Conservation (phyloP, 2,113 vertebrate species). For the Glaucidium brasilianum region DNA sequence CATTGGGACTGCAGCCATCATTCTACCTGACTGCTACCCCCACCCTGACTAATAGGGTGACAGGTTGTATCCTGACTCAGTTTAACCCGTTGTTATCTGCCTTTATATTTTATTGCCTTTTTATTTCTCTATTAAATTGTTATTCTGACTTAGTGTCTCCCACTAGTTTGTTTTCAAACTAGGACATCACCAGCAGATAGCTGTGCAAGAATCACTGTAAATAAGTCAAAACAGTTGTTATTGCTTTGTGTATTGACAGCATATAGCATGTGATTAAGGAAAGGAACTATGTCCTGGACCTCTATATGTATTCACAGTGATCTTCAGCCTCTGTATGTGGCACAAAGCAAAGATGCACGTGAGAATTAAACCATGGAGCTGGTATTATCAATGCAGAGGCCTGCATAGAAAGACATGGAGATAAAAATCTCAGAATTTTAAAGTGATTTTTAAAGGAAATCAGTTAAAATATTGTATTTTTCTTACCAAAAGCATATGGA, state of each 20-base stretch:
- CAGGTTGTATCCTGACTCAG: no score
- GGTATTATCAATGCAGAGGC: not conserved
- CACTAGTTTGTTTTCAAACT: no score
- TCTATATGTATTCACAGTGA: not conserved
- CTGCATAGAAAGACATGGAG: not conserved
- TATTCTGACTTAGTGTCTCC: no score
- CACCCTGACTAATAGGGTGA: no score
- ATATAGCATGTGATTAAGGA: not conserved
- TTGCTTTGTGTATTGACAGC: not conserved
- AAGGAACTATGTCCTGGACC: not conserved
- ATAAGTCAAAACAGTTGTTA: not conserved
- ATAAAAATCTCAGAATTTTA: not conserved
- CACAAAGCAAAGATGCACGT: not conserved
- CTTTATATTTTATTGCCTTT: no score
- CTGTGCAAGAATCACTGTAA: not conserved
- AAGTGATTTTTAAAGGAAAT: not conserved
- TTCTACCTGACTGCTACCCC: no score
- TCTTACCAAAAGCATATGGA: not conserved
- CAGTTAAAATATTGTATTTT: not conserved
- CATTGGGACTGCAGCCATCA: no score
- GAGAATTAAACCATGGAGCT: not conserved
- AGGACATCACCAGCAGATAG: not conserved
- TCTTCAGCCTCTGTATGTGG: not conserved
- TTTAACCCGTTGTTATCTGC: no score
- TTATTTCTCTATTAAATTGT: no score